phyloP scores from a whole-genome alignment of 2,797 vertebrate genomes.

The Falco novaeseelandiae region DNA sequence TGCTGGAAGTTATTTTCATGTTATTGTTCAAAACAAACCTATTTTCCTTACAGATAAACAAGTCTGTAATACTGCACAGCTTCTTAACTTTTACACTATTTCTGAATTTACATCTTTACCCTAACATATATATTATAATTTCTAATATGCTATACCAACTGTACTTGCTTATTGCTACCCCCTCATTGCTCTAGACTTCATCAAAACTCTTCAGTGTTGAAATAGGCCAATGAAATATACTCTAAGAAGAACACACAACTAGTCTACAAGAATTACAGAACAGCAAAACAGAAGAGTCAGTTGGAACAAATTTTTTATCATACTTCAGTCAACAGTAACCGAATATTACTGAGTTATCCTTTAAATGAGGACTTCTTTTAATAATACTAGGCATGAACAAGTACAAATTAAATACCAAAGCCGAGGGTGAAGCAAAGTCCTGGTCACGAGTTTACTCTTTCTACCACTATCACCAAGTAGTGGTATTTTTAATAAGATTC shows the following conservation, averaged over 20 bases:
- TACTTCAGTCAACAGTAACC: background rate
- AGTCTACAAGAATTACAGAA: background rate
- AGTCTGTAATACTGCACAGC: background rate
- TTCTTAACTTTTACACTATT: background rate
- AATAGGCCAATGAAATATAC: background rate
- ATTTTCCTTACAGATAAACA: background rate
- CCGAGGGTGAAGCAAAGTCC: background rate
- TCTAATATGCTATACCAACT: background rate
- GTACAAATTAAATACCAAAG: background rate
- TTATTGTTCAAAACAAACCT: background rate
- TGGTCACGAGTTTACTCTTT: background rate
- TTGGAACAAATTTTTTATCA: background rate
- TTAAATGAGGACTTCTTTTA: background rate
- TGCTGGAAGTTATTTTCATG: background rate
- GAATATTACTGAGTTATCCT: background rate
- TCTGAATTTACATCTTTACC: background rate
- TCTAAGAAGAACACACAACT: background rate
- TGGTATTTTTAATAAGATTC: background rate
- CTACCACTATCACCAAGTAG: background rate
- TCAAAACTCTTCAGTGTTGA: background rate
- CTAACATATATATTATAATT: background rate
- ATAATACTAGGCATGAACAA: background rate
- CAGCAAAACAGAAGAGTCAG: background rate
- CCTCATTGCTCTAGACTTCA: background rate
- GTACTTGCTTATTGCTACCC: background rate